phyloP scores from a whole-genome alignment of 2,113 vertebrate species.

The Symphodus melops region DNA sequence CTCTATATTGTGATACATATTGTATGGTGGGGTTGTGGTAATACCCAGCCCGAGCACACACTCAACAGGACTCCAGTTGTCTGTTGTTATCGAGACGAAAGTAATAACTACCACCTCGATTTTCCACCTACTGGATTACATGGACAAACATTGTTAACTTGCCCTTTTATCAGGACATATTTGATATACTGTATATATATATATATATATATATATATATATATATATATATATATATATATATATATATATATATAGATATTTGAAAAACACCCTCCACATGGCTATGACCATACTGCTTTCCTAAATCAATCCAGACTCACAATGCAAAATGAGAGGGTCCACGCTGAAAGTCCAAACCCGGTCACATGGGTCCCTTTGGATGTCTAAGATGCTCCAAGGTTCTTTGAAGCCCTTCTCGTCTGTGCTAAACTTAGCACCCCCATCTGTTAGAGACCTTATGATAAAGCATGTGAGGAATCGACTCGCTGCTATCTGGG shows the following conservation, averaged over 20 bases:
- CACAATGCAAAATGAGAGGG: slow-evolving; percentile 9
- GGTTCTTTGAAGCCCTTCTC: slow-evolving; percentile 55
- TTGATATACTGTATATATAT: no score
- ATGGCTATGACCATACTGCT: not conserved
- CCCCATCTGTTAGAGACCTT: slow-evolving; percentile 65
- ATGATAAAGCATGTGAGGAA: slow-evolving; percentile 56
- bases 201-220: no score
- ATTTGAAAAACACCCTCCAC: slow-evolving; percentile 8
- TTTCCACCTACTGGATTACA: no score
- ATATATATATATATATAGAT: no score
- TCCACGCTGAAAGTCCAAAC: slow-evolving; percentile 9
- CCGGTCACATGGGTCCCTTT: slow-evolving; percentile 12
- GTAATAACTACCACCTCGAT: no score
- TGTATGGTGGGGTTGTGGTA: no score
- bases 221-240: no score
- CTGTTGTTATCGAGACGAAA: no score
- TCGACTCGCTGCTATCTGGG: slow-evolving; percentile 59
- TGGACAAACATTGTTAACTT: no score
- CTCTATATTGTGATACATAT: no score
- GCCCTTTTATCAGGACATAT: no score
- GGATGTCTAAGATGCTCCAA: slow-evolving; percentile 21
- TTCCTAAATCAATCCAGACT: not conserved
- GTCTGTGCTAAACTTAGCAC: slow-evolving; percentile 66
- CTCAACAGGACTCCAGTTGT: not conserved
- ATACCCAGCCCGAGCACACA: no score